phyloP scores from a whole-genome alignment of 2,797 vertebrate genomes.

The Phrynocephalus vlangalii region DNA sequence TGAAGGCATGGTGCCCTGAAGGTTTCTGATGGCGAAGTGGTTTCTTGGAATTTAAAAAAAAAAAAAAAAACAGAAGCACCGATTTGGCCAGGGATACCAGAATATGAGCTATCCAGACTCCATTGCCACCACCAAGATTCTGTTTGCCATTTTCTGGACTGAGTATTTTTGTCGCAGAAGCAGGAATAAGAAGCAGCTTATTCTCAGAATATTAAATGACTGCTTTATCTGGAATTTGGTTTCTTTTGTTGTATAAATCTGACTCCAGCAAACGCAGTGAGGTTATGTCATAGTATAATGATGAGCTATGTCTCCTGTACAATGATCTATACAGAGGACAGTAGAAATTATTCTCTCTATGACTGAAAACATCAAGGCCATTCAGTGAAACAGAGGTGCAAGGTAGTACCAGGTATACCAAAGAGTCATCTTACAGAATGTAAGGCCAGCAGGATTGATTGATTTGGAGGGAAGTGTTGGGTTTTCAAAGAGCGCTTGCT shows the following conservation, averaged over 20 bases:
- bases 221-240: not conserved
- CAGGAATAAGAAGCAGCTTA: not conserved
- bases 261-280: not conserved
- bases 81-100: not conserved
- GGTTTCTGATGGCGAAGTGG: not conserved
- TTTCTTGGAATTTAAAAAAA: slow-evolving; percentile 13
- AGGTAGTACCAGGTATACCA: not conserved
- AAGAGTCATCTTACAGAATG: no score
- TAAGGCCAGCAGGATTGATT: no score
- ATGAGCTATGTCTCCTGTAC: not conserved
- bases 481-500: no score
- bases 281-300: not conserved
- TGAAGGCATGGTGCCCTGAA: slow-evolving; percentile 11
- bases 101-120: not conserved
- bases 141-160: slow-evolving; percentile 1
- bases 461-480: no score
- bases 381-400: not conserved
- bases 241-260: not conserved
- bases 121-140: not conserved
- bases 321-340: not conserved
- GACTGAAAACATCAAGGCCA: not conserved
- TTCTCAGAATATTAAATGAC: slow-evolving; percentile 1
- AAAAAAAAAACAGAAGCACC: not conserved
- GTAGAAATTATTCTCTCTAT: not conserved
- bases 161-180: not conserved